Base-by-base conservation (phyloP, 1,140 invertebrate genomes). In the Temnothorax longispinosus region DNA sequence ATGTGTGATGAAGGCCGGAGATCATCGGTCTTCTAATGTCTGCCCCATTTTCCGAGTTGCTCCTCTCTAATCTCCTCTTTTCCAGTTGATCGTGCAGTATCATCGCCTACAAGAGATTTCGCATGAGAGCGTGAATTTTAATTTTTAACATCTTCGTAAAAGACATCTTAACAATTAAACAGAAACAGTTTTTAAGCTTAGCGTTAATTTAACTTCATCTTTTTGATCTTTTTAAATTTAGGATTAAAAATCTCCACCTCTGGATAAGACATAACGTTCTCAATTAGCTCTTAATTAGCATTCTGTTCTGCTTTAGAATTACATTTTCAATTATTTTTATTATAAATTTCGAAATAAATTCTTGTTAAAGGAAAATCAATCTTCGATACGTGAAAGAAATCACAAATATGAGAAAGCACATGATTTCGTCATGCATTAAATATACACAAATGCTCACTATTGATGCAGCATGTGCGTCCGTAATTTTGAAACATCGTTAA, bases 61-160 rank as follows among this genome's bases (percentile, higher is more conserved):
- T 95, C 69, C 93, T 92, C 86, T 95, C 94, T 44, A 95, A 75
- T 86, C 91, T 93, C 56, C 89, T 93, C 80, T 94, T 95, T 77
- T 95, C 94, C 11, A 95, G 77, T 58, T 95, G 93, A 84, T 95
- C 94, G 88, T 95, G 94, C 32, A 95, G 74, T 91, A 95, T 93
- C 90, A 95, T 94, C 2, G 94, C 93, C 95, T 95, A 56, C 2
- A 88, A 62, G 84, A 38, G 58, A 10, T 78, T 78, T 52, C 18
- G 11, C 27, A 3, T 84, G 15, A 81, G 13, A 41, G 11, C 18
- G 47, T 67, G 15, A 80, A 80, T 10, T 75, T 50, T 62, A 60
- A 60, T 21, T 54, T 84, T 74, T 62, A 27, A 3, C 1, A 41
- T 47, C 27, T 47, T 54, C 15, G 4, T 81, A 32, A 47, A 64